Conservation (phyloP, 2,888 invertebrate genomes). For the Blastobasis adustella region DNA sequence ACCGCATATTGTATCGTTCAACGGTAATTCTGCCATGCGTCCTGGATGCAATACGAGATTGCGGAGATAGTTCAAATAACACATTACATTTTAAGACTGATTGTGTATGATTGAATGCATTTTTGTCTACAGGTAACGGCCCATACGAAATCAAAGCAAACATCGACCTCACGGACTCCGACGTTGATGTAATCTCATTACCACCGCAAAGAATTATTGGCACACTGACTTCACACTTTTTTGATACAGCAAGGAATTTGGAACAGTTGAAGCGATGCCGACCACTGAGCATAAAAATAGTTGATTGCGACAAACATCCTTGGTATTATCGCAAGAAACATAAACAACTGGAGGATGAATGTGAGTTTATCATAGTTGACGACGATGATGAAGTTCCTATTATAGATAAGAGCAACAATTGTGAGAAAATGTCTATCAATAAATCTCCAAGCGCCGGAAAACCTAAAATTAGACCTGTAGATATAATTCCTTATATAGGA, state of each 20-base stretch:
- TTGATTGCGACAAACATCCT: conserved; percentile 20
- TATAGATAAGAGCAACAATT: neutral
- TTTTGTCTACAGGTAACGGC: too few relatives aligned
- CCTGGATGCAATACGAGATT: too few relatives aligned
- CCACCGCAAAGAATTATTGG: conserved; percentile 1
- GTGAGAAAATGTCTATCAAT: neutral
- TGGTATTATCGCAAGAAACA: conserved; percentile 13
- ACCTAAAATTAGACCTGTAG: conserved; percentile 7
- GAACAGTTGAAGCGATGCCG: conserved; percentile 14
- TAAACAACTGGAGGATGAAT: neutral
- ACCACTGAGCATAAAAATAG: conserved; percentile 17
- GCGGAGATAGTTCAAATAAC: too few relatives aligned
- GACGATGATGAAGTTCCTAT: neutral
- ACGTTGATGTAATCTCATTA: neutral
- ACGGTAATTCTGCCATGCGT: too few relatives aligned
- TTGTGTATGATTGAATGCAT: neutral
- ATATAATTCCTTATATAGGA: neutral
- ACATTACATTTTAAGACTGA: too few relatives aligned
- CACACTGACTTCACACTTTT: conserved; percentile 15
- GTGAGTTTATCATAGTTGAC: neutral
- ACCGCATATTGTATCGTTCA: too few relatives aligned
- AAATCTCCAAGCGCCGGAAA: neutral
- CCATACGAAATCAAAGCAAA: neutral
- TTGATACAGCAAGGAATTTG: conserved; percentile 14
- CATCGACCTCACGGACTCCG: conserved; percentile 1